Percentiles rank a stretch among this genome's conserved stretches.
These are phyloP conservation scores for Drosophila anomalipes DNA, from an alignment of 2,888 invertebrate genomes.

Conservation along the genomic window DNA sequence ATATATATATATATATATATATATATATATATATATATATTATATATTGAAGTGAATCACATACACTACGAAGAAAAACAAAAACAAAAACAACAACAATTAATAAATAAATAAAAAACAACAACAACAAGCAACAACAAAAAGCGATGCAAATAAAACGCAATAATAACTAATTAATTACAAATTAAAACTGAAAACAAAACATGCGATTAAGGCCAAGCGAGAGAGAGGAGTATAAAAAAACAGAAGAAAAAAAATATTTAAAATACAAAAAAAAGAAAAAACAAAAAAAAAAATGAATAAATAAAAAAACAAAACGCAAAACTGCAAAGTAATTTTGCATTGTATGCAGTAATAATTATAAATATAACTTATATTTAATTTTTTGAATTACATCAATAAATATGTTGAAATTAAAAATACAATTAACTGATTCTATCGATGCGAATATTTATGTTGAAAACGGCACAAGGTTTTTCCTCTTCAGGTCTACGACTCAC, in stretches of 20 bases:
- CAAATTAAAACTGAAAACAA: slow-evolving; percentile 15
- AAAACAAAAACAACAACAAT: slow-evolving; percentile 9
- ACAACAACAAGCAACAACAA: slow-evolving; percentile 24
- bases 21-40: slow-evolving; percentile 22
- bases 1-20: slow-evolving; percentile 26
- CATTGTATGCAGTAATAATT: slow-evolving; percentile 78
- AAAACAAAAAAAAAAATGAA: slow-evolving; percentile 19
- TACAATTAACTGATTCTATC: slow-evolving; percentile 4
- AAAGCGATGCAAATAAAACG: slow-evolving; percentile 40
- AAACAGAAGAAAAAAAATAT: slow-evolving; percentile 24
- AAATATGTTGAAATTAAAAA: slow-evolving; percentile 82
- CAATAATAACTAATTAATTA: slow-evolving; percentile 43
- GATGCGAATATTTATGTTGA: not conserved
- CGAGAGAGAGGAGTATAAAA: slow-evolving; percentile 35
- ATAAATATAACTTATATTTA: slow-evolving; percentile 78
- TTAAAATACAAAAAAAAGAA: slow-evolving; percentile 13
- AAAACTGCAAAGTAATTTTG: slow-evolving; percentile 83
- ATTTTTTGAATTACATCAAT: slow-evolving; percentile 84
- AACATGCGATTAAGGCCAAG: slow-evolving; percentile 47
- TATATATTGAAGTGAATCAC: slow-evolving; percentile 21
- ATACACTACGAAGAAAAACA: slow-evolving; percentile 1
- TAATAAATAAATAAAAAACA: slow-evolving; percentile 25
- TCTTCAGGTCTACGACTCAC: not conserved
- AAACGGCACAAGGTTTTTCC: not conserved
- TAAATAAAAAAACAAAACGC: slow-evolving; percentile 44